Evolutionary conservation across 2,113 vertebrate genomes (phyloP).

Genomic region (Psittacula cyanocephala): DNA sequence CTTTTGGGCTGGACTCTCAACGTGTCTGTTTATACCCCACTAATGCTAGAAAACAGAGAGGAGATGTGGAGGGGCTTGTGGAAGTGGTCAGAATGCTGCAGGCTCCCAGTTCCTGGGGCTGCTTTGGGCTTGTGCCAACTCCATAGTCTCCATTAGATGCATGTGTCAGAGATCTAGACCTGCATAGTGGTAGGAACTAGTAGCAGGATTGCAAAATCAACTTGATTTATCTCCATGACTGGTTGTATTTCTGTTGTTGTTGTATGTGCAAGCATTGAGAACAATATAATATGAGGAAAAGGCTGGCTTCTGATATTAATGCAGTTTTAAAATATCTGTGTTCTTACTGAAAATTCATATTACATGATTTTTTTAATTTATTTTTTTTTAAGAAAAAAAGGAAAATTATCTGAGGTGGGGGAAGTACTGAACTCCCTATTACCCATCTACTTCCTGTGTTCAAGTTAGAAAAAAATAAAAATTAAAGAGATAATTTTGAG

Average conservation of each 20-base stretch:
- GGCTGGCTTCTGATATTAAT: neutral
- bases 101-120: neutral
- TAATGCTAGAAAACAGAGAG: neutral
- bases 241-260: neutral
- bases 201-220: neutral
- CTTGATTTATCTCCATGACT: neutral
- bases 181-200: neutral
- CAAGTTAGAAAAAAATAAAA: neutral
- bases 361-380: neutral
- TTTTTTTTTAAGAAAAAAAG: neutral
- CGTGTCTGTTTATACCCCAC: neutral
- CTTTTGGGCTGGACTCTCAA: neutral
- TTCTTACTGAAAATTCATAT: neutral
- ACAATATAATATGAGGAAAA: neutral
- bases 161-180: neutral
- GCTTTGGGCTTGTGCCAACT: neutral
- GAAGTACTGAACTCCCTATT: neutral
- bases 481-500: neutral
- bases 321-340: neutral
- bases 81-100: fast-evolving
- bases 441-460: neutral
- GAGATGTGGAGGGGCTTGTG: neutral
- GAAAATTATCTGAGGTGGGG: neutral
- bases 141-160: neutral
- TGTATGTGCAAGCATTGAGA: neutral